Conservation (phyloP, 92 coral and sea anemone genomes). For the Zoanthus sansibaricus region DNA sequence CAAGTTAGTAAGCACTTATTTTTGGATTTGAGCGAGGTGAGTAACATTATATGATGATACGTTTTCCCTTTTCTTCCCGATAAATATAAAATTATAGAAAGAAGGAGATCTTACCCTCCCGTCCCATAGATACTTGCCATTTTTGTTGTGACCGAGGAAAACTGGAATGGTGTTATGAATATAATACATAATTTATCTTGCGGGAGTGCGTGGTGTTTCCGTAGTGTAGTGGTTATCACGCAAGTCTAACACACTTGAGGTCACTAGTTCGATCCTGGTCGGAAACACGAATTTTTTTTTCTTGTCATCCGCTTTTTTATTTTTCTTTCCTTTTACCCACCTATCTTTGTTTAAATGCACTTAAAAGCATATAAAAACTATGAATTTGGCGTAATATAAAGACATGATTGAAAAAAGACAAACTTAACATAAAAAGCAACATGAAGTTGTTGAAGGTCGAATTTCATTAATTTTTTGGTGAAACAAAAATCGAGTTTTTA, state of each 20-base stretch:
- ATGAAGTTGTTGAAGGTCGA: too few relatives aligned
- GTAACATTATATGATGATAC: not conserved
- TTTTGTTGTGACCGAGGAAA: not conserved
- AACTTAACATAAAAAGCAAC: too few relatives aligned
- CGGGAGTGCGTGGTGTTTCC: not conserved
- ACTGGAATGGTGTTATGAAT: not conserved
- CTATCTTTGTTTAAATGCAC: too few relatives aligned
- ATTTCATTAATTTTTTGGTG: too few relatives aligned
- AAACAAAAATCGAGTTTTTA: too few relatives aligned
- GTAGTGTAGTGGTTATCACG: slow-evolving; percentile 55
- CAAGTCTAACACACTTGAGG: slow-evolving; percentile 45
- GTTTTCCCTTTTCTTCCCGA: not conserved
- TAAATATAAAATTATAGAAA: not conserved
- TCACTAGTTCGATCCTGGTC: slow-evolving; percentile 48
- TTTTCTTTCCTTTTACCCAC: not conserved
- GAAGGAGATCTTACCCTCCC: too few relatives aligned
- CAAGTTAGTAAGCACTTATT: slow-evolving; percentile 62
- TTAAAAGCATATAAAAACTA: too few relatives aligned
- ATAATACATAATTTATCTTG: not conserved
- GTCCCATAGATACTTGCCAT: too few relatives aligned
- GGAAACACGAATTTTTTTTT: not conserved
- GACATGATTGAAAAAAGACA: too few relatives aligned
- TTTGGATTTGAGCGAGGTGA: slow-evolving; percentile 64
- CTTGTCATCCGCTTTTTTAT: not conserved
- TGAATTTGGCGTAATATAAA: too few relatives aligned